Evolutionary conservation across 1,140 invertebrate species (phyloP).

Genomic region (Drosophila gunungcola): DNA sequence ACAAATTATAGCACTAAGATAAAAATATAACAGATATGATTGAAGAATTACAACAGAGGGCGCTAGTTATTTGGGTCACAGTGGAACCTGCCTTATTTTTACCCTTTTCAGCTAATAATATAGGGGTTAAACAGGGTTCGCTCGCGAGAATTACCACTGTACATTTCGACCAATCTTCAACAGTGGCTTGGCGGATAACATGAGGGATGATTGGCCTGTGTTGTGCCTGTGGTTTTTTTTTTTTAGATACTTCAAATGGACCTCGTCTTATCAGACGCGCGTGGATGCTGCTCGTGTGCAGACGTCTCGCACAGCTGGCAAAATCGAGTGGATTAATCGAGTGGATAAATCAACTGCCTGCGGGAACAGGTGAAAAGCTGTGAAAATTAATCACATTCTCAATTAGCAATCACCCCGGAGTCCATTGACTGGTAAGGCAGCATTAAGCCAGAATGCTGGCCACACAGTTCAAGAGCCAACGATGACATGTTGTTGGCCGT

Average conservation of each 20-base stretch:
- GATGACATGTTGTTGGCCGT: conserved; percentile 19
- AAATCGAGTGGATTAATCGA: conserved; percentile 2
- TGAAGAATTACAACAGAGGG: not conserved
- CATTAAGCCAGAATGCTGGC: conserved; percentile 5
- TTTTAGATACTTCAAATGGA: conserved; percentile 14
- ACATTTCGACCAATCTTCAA: conserved; percentile 8
- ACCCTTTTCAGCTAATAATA: not conserved
- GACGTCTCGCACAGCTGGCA: conserved; percentile 46
- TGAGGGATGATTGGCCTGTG: conserved; percentile 38
- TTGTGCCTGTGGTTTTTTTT: conserved; percentile 7
- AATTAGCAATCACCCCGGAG: conserved; percentile 8
- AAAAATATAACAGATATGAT: not conserved
- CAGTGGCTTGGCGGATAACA: conserved; percentile 7
- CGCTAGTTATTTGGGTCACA: not conserved
- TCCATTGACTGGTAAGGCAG: conserved; percentile 5
- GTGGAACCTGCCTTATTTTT: not conserved
- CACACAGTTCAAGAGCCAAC: conserved; percentile 2
- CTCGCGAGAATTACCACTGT: not conserved
- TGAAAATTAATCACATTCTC: conserved; percentile 37
- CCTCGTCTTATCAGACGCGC: conserved; percentile 75
- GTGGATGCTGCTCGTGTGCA: conserved; percentile 73
- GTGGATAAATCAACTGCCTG: conserved; percentile 10
- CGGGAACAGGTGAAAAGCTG: conserved; percentile 24
- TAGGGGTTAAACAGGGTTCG: not conserved
- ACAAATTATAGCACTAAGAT: not conserved